phyloP scores from a whole-genome alignment of 1,140 invertebrate genomes.

The Heliconius hermathena region DNA sequence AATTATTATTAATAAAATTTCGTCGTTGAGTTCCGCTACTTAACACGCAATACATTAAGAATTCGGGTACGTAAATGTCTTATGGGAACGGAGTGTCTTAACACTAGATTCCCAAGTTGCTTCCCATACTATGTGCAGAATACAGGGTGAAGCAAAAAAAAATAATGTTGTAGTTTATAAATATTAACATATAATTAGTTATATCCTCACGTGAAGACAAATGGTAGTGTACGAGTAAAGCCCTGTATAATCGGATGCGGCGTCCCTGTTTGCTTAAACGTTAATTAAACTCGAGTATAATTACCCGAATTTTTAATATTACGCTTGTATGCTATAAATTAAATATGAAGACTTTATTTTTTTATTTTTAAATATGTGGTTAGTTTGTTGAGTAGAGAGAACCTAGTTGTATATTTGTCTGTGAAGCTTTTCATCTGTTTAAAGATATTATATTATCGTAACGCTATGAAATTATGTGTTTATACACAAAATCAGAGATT shows the following conservation, averaged over 20 bases:
- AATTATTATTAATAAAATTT: no score
- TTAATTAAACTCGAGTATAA: neutral
- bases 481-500: no score
- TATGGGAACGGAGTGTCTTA: no score
- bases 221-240: neutral
- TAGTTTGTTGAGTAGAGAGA: no score
- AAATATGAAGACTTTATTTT: neutral
- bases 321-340: neutral
- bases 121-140: neutral
- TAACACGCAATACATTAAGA: no score
- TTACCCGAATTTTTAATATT: constrained; percentile 11
- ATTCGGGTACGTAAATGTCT: no score
- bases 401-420: neutral
- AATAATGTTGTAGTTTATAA: neutral
- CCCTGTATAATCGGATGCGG: neutral
- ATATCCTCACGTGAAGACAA: neutral
- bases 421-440: neutral
- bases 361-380: no score
- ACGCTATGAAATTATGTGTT: no score
- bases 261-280: neutral
- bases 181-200: neutral
- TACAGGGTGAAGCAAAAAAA: neutral
- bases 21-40: no score
- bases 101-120: neutral
- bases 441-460: neutral